phyloP scores from a whole-genome alignment of 2,888 invertebrate species.

The Sycophila texana region DNA sequence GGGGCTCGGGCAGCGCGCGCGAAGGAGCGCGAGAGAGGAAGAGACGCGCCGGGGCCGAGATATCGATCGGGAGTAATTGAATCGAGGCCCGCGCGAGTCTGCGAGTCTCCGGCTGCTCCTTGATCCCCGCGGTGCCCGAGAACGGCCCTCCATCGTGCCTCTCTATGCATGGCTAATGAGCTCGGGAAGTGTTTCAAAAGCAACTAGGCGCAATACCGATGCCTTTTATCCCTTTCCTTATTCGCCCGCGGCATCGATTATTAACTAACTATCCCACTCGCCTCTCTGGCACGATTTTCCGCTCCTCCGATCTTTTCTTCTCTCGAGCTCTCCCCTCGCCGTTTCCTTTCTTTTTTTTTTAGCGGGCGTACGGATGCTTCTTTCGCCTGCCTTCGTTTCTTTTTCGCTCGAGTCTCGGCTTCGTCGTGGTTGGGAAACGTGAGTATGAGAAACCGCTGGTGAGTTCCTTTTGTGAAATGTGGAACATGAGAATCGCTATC shows the following conservation, averaged over 20 bases:
- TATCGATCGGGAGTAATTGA: conserved; percentile 73
- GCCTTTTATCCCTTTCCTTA: conserved; percentile 30
- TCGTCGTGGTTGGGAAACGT: background rate
- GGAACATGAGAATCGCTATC: no score
- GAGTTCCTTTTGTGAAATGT: no score
- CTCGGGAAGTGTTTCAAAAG: conserved; percentile 49
- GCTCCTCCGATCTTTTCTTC: background rate
- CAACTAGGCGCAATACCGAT: conserved; percentile 33
- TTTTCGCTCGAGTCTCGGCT: background rate
- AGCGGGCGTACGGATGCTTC: background rate
- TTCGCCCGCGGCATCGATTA: conserved; percentile 24
- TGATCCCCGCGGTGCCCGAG: background rate
- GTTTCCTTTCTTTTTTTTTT: background rate
- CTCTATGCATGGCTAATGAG: conserved; percentile 53
- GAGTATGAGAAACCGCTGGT: no score
- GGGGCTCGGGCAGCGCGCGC: background rate
- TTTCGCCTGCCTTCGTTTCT: background rate
- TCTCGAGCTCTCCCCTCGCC: background rate
- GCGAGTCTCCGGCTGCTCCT: background rate
- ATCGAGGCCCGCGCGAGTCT: conserved; percentile 61
- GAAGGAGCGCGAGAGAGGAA: conserved; percentile 26
- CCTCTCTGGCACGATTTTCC: background rate
- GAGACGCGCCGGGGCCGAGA: conserved; percentile 65
- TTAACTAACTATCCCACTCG: conserved; percentile 35
- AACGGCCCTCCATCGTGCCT: background rate